Percentiles rank a stretch among this genome's conserved stretches.
Evolutionary conservation across 2,113 vertebrate genomes (phyloP).

Genomic region (Solea senegalensis): DNA sequence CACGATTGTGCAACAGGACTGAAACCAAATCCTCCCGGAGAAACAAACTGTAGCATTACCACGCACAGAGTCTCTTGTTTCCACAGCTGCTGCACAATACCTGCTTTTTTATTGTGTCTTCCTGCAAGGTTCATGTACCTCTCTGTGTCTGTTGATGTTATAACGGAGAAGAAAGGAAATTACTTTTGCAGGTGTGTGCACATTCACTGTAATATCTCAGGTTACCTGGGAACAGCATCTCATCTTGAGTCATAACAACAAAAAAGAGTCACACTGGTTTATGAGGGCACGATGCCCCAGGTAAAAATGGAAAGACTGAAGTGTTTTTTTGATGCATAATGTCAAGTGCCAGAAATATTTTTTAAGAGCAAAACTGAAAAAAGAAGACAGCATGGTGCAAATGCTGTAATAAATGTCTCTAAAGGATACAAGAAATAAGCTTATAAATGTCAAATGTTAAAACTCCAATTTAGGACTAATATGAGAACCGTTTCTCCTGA

Average conservation of each 20-base stretch:
- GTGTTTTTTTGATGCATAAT: background rate
- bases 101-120: background rate
- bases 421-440: background rate
- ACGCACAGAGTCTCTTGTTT: background rate
- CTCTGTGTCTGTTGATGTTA: background rate
- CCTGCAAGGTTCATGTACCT: background rate
- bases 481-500: background rate
- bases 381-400: background rate
- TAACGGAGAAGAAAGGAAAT: background rate
- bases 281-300: constrained; percentile 2
- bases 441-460: constrained; percentile 9
- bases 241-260: constrained; percentile 6
- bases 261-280: constrained; percentile 6
- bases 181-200: background rate
- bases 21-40: constrained; percentile 52
- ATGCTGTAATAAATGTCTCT: background rate
- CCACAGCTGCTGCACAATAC: constrained; percentile 17
- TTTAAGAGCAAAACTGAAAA: background rate
- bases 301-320: constrained; percentile 3
- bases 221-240: background rate
- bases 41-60: constrained; percentile 27
- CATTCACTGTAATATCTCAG: background rate
- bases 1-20: constrained; percentile 43
- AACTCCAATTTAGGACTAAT: background rate
- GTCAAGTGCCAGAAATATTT: background rate